Percentiles rank a stretch among this genome's conserved stretches.
Evolutionary conservation across 2,113 vertebrate species (phyloP).

Genomic region (Neodontobutis hainanensis): DNA sequence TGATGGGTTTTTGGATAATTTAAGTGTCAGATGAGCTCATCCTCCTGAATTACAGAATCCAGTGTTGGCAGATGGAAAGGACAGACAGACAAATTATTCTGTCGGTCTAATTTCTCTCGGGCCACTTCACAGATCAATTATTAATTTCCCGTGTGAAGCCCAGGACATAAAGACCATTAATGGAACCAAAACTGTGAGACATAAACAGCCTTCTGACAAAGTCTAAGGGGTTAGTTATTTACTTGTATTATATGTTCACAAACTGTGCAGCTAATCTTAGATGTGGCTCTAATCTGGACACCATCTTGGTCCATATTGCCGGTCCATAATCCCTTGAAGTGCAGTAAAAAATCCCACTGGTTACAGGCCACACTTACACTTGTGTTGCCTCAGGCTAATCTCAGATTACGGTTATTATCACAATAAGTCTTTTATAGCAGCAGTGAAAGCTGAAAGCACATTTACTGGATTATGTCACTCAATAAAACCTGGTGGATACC

Average conservation of each 20-base stretch:
- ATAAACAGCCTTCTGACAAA: background rate
- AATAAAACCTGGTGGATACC: too few relatives aligned
- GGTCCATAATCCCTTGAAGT: slow-evolving; percentile 59
- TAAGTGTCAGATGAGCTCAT: slow-evolving; percentile 8
- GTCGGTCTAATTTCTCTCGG: slow-evolving; percentile 66
- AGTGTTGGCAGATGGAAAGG: slow-evolving; percentile 64
- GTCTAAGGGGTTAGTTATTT: background rate
- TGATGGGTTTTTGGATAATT: too few relatives aligned
- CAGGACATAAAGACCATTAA: slow-evolving; percentile 45
- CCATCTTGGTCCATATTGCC: slow-evolving; percentile 62
- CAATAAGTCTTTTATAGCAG: slow-evolving; percentile 18
- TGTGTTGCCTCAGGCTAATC: slow-evolving; percentile 68
- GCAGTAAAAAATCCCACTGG: slow-evolving; percentile 55
- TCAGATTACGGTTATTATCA: slow-evolving; percentile 68
- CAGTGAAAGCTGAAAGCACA: slow-evolving; percentile 62
- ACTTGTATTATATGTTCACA: background rate
- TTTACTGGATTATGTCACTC: slow-evolving; percentile 17
- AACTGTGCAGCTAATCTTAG: slow-evolving; percentile 1
- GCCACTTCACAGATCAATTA: slow-evolving; percentile 77
- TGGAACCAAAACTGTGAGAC: slow-evolving; percentile 56
- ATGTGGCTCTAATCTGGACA: slow-evolving; percentile 33
- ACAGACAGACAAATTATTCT: slow-evolving; percentile 72
- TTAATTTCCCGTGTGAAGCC: slow-evolving; percentile 68
- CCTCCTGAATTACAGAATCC: slow-evolving; percentile 38
- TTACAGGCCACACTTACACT: slow-evolving; percentile 69